Percentiles rank a stretch among this genome's conserved stretches.
phyloP scores from a whole-genome alignment of 2,888 invertebrate species.

The Lasioglossum lativentre region DNA sequence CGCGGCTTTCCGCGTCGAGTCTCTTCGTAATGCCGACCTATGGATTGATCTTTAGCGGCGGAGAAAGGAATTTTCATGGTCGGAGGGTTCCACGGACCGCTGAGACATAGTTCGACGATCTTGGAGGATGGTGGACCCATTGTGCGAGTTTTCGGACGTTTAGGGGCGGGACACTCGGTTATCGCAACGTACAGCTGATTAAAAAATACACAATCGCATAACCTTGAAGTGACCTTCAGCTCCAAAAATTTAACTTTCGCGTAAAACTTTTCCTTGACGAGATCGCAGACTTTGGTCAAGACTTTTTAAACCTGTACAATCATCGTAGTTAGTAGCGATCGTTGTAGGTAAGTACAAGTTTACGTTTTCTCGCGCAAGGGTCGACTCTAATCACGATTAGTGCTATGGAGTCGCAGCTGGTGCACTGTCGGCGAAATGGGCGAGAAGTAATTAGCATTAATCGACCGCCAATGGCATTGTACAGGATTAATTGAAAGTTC shows the following conservation, averaged over 20 bases:
- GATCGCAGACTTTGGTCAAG: too few species aligned
- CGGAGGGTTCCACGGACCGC: neutral
- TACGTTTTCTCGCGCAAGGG: too few species aligned
- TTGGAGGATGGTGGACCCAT: neutral
- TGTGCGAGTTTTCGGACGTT: neutral
- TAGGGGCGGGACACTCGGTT: neutral
- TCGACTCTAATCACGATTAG: neutral
- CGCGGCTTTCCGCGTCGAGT: constrained; percentile 34
- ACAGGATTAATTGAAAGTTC: constrained; percentile 27
- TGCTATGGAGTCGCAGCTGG: neutral
- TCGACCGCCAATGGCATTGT: constrained; percentile 6
- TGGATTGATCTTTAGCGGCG: constrained; percentile 1
- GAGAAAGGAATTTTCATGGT: constrained; percentile 12
- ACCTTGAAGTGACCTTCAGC: too few species aligned
- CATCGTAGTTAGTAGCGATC: too few species aligned
- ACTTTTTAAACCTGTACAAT: too few species aligned
- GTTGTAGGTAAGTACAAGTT: too few species aligned
- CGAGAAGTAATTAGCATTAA: neutral
- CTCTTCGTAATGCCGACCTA: neutral
- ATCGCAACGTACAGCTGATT: too few species aligned
- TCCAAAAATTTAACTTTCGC: too few species aligned
- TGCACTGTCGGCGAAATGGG: neutral
- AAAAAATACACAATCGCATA: too few species aligned
- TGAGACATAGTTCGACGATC: neutral
- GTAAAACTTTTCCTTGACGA: too few species aligned